Evolutionary conservation across 2,113 vertebrate species (phyloP), one percentile per base, ranked within the genome.

Genomic region (Kryptolebias marmoratus): DNA sequence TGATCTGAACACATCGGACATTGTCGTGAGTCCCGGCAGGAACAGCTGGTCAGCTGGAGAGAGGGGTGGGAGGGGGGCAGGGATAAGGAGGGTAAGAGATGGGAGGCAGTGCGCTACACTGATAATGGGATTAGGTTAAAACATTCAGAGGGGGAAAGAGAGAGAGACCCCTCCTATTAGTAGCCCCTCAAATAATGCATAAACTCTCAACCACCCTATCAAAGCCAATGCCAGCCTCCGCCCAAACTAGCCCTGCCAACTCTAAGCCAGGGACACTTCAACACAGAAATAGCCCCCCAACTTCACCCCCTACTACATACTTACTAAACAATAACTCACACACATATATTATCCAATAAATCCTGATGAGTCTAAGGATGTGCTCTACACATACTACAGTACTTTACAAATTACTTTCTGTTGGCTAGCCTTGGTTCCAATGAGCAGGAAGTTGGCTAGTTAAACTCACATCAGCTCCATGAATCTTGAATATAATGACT

Each of bases 41-140:
- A 96, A 98, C 96, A 98, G 97, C 97, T 98, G 97, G 96, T 96
- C 94, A 97, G 95, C 96, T 94, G 95, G 95, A 87, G 85, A 95
- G 93, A 89, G 67, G 91, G 91, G 91, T 77, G 83, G 87, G 92
- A 93, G 81, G 80, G 39, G 92, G 93, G 89, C 85, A 47, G 81
- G 91, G 93, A 93, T 81, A 80, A 93, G 93, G 89, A 86, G 79
- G 90, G 88, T 86, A 78, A 83, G 68, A 92, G 92, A 91, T 87
- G 87, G 85, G 93, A 93, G 92, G 90, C 88, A 92, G 91, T 90
- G 90, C 92, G 92, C 83, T 91, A 88, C 88, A 95, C 95, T 96
- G 96, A 94, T 97, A 97, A 98, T 96, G 94, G 95, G 95, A 91
- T 93, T 90, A 94, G 89, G 89, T 91, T 91, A 89, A 91, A 93